These are phyloP conservation scores for Sinocyclocheilus grahami DNA, from an alignment of 2,113 vertebrate species.

Conservation along the genomic window DNA sequence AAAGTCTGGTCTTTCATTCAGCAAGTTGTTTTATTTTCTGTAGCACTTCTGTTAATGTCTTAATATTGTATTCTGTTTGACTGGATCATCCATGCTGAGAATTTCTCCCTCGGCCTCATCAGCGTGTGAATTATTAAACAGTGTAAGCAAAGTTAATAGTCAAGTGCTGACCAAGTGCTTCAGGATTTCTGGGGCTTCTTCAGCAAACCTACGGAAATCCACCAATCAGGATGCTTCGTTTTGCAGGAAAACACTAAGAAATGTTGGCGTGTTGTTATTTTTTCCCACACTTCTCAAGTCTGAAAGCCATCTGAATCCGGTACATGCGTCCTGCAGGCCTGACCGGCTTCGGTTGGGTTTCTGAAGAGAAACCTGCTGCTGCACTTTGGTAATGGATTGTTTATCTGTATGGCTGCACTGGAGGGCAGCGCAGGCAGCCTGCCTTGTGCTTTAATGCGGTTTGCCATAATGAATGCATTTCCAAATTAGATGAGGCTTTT, in stretches of 20 bases:
- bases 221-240: constrained; percentile 8
- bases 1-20: constrained; percentile 3
- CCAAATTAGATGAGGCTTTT: constrained; percentile 64
- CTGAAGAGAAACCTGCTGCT: constrained; percentile 48
- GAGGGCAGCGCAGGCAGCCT: constrained; percentile 45
- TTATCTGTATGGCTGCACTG: constrained; percentile 50
- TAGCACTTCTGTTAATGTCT: constrained; percentile 11
- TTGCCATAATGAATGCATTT: constrained; percentile 66
- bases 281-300: background rate
- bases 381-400: constrained; percentile 61
- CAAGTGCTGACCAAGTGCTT: constrained; percentile 36
- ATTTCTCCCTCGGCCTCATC: constrained; percentile 36
- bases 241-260: constrained; percentile 21
- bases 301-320: background rate
- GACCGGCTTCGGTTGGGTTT: constrained; percentile 28
- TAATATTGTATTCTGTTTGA: constrained; percentile 42
- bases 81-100: constrained; percentile 9
- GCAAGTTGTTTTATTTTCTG: constrained; percentile 22
- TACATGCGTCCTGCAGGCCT: constrained; percentile 22
- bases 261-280: background rate
- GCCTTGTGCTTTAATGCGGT: constrained; percentile 55
- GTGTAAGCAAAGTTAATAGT: constrained; percentile 48
- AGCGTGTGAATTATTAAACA: constrained; percentile 47
- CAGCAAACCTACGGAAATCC: constrained; percentile 15
- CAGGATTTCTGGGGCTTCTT: constrained; percentile 32